These are phyloP conservation scores for Ceratitis capitata DNA, from an alignment of 1,140 invertebrate species.

Conservation along the genomic window DNA sequence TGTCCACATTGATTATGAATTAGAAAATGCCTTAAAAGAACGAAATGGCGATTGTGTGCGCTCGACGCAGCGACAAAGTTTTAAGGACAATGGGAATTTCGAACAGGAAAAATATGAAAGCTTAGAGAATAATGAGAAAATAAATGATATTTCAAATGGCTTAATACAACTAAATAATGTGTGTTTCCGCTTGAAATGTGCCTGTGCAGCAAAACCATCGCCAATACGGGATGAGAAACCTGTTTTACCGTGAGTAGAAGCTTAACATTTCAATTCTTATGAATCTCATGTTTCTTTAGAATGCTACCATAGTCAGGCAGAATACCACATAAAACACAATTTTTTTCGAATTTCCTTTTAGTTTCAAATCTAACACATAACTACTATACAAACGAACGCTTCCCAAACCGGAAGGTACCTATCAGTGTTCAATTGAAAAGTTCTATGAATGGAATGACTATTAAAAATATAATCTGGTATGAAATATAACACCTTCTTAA, in stretches of 20 bases:
- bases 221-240: neutral
- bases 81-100: neutral
- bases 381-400: no score
- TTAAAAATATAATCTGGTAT: no score
- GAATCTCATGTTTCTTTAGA: neutral
- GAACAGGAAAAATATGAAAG: neutral
- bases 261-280: neutral
- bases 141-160: constrained; percentile 41
- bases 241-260: constrained; percentile 44
- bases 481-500: no score
- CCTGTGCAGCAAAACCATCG: neutral
- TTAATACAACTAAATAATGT: constrained; percentile 55
- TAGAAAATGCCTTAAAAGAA: constrained; percentile 39
- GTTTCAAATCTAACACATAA: no score
- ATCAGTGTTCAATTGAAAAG: no score
- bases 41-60: neutral
- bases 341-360: no score
- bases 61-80: neutral
- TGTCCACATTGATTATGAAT: constrained; percentile 33
- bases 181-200: constrained; percentile 55
- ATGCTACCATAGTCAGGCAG: neutral
- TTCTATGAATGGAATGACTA: no score
- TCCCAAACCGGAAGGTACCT: no score
- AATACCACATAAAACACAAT: no score
- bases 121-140: neutral